A percentile compares a stretch with the other conserved stretches of the same genome.
Conservation (phyloP, 1,140 invertebrate genomes). For the Diachasma alloeum region DNA sequence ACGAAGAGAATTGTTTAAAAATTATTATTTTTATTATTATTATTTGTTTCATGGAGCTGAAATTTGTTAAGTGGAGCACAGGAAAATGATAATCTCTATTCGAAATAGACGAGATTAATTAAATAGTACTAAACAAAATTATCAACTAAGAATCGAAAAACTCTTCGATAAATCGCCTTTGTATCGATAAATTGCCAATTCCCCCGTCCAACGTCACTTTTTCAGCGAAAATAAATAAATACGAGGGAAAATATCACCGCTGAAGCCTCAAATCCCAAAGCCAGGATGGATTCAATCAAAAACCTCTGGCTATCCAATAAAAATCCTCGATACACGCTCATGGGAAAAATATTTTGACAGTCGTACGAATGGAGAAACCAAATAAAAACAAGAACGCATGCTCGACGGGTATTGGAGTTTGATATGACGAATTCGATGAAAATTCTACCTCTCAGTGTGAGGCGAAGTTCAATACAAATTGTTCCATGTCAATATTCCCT, state of each 20-base stretch:
- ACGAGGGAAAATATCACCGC: neutral
- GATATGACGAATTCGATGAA: neutral
- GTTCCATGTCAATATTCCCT: neutral
- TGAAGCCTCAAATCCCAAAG: neutral
- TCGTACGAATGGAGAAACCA: neutral
- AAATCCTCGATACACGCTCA: neutral
- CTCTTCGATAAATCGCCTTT: too few species aligned
- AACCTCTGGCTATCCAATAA: neutral
- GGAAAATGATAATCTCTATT: too few species aligned
- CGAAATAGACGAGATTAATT: too few species aligned
- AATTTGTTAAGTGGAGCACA: too few species aligned
- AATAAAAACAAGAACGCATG: neutral
- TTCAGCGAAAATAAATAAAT: neutral
- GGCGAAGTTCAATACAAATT: neutral
- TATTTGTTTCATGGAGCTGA: too few species aligned
- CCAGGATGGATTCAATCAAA: neutral
- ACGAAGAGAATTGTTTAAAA: too few species aligned
- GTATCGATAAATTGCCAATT: too few species aligned
- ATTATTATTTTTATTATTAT: too few species aligned
- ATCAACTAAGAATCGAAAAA: too few species aligned
- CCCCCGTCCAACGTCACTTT: neutral
- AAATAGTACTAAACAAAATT: too few species aligned
- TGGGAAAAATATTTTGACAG: neutral
- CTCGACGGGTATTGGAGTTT: neutral
- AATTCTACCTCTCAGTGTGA: neutral